These are phyloP conservation scores for Myotis findleyi DNA, from an alignment of 2,797 vertebrate genomes.

Conservation along the genomic window DNA sequence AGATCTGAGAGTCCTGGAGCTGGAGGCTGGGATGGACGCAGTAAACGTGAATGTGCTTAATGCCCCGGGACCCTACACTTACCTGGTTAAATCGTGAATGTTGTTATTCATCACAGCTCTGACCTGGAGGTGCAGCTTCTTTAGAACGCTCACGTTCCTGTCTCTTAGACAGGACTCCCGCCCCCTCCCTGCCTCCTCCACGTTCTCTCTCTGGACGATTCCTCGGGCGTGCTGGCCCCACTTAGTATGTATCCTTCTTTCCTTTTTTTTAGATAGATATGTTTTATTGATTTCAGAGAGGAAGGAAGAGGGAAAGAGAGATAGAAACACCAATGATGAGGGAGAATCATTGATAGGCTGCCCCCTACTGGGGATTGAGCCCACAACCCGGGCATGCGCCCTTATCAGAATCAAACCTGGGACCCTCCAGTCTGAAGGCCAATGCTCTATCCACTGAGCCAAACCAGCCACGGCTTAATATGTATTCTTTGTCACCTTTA, in stretches of 20 bases:
- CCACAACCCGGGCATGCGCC: no score
- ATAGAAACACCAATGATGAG: no score
- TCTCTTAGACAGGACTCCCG: background rate
- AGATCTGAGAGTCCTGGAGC: background rate
- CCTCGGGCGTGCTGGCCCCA: background rate
- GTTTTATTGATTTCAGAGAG: no score
- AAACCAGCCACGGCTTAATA: no score
- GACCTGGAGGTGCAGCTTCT: background rate
- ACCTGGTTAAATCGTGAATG: background rate
- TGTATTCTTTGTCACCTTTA: background rate
- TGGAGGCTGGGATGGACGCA: fast-evolving
- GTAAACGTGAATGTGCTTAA: background rate
- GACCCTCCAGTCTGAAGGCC: no score
- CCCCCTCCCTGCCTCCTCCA: background rate
- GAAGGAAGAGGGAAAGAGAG: no score
- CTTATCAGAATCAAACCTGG: no score
- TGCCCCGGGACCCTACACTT: background rate
- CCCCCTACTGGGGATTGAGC: no score
- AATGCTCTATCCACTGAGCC: no score
- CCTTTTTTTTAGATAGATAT: no score
- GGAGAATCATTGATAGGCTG: no score
- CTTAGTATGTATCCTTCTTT: background rate
- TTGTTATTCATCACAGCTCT: background rate
- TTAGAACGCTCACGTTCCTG: background rate
- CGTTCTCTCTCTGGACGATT: background rate